Base-by-base conservation (phyloP, 2,113 vertebrate genomes). In the Nycticryphes semicollaris region DNA sequence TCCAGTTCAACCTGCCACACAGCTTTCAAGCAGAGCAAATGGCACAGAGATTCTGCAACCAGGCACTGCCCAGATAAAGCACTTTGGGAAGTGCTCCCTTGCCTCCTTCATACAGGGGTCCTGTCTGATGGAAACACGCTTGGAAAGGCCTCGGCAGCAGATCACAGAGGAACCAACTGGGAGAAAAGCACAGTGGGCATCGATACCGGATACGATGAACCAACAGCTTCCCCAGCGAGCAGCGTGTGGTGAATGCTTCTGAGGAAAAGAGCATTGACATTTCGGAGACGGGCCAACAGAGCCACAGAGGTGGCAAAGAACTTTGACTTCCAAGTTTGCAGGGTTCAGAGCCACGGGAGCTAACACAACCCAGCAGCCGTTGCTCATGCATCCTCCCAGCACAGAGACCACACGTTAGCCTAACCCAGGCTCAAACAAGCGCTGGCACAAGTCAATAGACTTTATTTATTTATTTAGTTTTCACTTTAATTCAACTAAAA, bases 401-500 rank as follows among this genome's bases (percentile, higher is more conserved):
- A 45, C 35, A 28, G 73, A 66, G 45, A 25, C 16, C 77, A 47
- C 73, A 57, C 3, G 0, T 28, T 4, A 25, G 45, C 1, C 93
- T 66, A 57, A 7, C 25, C 27, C 67, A 62, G 47, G 30, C 41
- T 68, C 77, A 56, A 53, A 64, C 28, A 41, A 37, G 45, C 78
- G 43, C 0, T 92, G 89, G 69, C 81, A 53, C 48, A 37, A 72
- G 59, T 25, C 83, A 68, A 17, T 28, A 20, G 10, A 10, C 54
- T 50, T 57, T n/a, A n/a, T n/a, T 17, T 22, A 59, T 16, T 59
- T 33, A 31, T 82, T 84, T 35, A 72, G 53, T 10, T 92, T 78
- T 84, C 70, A 78, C 81, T 97, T 92, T 90, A 77, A 92, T 73
- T 80, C 67, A 56, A 35, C 84, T 89, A 79, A 95, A 97, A 94